A percentile compares a stretch with the other conserved stretches of the same genome.
Conservation (phyloP, 2,797 vertebrate species). For the Sebastes melanostomus region DNA sequence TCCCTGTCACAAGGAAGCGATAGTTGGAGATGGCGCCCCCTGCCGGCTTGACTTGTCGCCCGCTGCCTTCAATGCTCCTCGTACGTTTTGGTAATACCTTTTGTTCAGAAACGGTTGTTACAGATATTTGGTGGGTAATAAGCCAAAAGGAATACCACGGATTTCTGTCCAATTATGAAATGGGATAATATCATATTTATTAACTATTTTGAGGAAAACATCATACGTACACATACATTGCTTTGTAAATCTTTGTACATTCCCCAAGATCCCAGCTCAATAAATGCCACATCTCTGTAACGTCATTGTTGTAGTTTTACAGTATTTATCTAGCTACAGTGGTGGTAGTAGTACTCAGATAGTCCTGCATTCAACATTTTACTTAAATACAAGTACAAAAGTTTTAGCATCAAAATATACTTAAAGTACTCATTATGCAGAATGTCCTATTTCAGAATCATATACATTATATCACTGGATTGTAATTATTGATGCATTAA, state of each 20-base stretch:
- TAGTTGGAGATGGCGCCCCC: conserved; percentile 44
- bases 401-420: too few relatives aligned
- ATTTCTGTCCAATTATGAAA: not conserved
- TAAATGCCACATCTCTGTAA: not conserved
- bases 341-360: too few relatives aligned
- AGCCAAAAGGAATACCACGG: not conserved
- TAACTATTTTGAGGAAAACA: not conserved
- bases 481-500: too few relatives aligned
- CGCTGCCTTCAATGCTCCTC: not conserved
- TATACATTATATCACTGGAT: too few relatives aligned
- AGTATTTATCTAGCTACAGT: too few relatives aligned
- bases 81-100: fast-evolving
- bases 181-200: not conserved
- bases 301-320: not conserved
- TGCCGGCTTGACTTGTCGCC: not conserved
- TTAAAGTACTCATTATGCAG: too few relatives aligned
- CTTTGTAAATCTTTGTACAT: not conserved
- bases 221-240: too few relatives aligned
- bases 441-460: too few relatives aligned
- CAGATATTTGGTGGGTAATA: not conserved
- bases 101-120: not conserved
- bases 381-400: too few relatives aligned
- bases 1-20: conserved; percentile 5
- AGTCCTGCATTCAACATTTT: too few relatives aligned
- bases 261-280: not conserved